Conservation (phyloP, 2,113 vertebrate genomes). For the Xiphias gladius region DNA sequence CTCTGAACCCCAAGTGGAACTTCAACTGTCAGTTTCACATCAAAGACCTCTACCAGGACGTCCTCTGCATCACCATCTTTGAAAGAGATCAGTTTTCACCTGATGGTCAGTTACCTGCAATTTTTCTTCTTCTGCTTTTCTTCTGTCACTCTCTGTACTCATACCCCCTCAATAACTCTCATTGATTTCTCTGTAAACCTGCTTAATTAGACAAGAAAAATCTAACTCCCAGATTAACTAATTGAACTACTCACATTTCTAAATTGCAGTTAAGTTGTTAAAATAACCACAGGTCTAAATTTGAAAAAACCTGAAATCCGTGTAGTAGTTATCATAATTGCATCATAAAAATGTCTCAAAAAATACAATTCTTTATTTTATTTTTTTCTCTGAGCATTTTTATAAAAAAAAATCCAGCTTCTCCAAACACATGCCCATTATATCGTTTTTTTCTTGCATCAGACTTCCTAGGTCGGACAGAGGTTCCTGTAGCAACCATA, state of each 20-base stretch:
- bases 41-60: conserved; percentile 94
- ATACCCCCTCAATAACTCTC: neutral
- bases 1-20: conserved; percentile 96
- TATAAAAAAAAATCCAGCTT: neutral
- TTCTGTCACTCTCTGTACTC: neutral
- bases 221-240: neutral
- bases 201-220: neutral
- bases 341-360: too few relatives aligned
- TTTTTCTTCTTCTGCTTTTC: neutral
- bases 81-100: conserved; percentile 95
- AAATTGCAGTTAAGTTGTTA: neutral
- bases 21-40: conserved; percentile 99
- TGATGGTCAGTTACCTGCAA: conserved; percentile 86
- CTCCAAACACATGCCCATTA: neutral
- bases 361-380: too few relatives aligned
- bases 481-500: conserved; percentile 96
- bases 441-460: neutral
- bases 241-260: neutral
- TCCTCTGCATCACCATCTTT: conserved; percentile 94
- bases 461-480: conserved; percentile 96
- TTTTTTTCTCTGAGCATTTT: too few relatives aligned
- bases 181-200: neutral
- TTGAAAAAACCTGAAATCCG: neutral
- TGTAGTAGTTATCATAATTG: too few relatives aligned
- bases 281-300: neutral